Evolutionary conservation across 2,113 vertebrate species (phyloP).

Genomic region (Guaruba guarouba): DNA sequence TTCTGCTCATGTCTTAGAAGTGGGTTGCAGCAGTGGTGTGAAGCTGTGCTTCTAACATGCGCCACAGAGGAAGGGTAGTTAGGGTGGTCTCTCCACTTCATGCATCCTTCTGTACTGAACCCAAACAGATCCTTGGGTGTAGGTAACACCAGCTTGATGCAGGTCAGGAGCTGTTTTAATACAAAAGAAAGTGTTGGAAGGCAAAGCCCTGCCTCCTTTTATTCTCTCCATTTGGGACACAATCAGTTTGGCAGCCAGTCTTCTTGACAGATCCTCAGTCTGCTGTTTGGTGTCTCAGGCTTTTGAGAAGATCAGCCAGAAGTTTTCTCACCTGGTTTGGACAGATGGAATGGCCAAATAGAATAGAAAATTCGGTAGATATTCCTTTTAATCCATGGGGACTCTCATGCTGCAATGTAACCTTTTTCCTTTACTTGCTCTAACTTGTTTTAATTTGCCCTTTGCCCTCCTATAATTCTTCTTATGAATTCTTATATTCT

Average conservation of each 20-base stretch:
- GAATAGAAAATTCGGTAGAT: neutral
- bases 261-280: neutral
- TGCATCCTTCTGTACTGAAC: neutral
- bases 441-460: slow-evolving; percentile 51
- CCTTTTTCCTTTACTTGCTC: slow-evolving; percentile 14
- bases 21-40: neutral
- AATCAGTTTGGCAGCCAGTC: neutral
- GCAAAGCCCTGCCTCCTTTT: neutral
- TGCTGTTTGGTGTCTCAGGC: neutral
- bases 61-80: accelerated
- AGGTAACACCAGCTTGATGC: neutral
- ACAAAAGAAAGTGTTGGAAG: neutral
- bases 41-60: neutral
- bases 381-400: neutral
- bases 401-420: neutral
- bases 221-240: neutral
- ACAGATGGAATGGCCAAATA: neutral
- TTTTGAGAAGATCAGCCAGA: neutral
- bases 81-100: neutral
- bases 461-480: slow-evolving; percentile 62
- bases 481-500: slow-evolving; percentile 45
- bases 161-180: neutral
- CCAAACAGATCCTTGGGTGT: neutral
- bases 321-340: neutral
- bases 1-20: neutral